Evolutionary conservation across 2,113 vertebrate genomes (phyloP).

Genomic region (Gulo gulo): DNA sequence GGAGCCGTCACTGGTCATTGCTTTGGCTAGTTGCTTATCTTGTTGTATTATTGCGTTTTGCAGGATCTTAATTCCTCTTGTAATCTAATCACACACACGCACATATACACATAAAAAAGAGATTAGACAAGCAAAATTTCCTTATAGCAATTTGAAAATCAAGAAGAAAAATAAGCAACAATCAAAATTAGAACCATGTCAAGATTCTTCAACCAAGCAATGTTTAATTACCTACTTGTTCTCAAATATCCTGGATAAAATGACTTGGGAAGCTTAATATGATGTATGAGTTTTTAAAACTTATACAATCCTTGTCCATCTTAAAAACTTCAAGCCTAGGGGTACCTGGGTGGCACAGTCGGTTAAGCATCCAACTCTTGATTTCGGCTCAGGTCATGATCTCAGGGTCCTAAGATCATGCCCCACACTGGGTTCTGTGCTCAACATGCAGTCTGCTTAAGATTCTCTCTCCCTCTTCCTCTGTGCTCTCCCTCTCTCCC

Average conservation of each 20-base stretch:
- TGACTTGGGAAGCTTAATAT: not conserved
- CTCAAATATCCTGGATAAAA: not conserved
- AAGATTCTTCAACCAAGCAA: slow-evolving; percentile 52
- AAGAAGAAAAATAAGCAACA: not conserved
- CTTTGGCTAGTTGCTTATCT: slow-evolving; percentile 88
- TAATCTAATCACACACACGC: slow-evolving; percentile 85
- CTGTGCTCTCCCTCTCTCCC: not conserved
- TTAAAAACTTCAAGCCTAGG: not conserved
- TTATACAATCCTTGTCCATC: not conserved
- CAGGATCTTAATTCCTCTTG: slow-evolving; percentile 82
- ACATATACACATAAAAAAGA: slow-evolving; percentile 47
- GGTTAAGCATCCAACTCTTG: not conserved
- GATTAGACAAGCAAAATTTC: not conserved
- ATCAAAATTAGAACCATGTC: slow-evolving; percentile 5
- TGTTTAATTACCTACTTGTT: slow-evolving; percentile 16
- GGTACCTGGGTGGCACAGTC: not conserved
- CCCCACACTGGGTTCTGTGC: not conserved
- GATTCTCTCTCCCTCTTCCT: not conserved
- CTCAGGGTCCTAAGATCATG: not conserved
- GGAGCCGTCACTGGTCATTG: slow-evolving; percentile 87
- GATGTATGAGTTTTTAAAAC: not conserved
- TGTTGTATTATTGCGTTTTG: slow-evolving; percentile 89
- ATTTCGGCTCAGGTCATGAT: not conserved
- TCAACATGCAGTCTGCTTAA: not conserved
- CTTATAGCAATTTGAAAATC: slow-evolving; percentile 5